Base-by-base conservation (phyloP, 2,797 vertebrate species). In the Fistularia tabacaria region DNA sequence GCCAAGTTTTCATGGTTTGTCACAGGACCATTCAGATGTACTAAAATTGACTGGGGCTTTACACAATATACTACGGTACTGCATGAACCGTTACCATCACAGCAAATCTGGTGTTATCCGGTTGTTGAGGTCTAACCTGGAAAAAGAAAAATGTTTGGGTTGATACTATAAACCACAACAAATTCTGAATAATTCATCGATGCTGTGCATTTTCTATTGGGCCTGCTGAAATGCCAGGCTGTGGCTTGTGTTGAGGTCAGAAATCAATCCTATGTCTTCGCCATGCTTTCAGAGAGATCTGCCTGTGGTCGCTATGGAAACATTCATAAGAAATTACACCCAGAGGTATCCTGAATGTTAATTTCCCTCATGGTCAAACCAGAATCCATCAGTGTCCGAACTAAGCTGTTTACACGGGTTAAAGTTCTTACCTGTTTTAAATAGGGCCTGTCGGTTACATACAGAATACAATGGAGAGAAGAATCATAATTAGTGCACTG, bases 231-330 rank as follows among this genome's bases (percentile, higher is more conserved):
- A 78, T 64, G 58, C 41, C 40, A 49, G 6, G 58, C 36, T 15
- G 11, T 38, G 62, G 14, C 7, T n/a, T 49, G n/a, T 54, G 42
- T 57, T 76, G 53, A 7, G 36, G 13, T 40, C 51, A 52, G 50
- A 74, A 78, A 82, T 83, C 73, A 68, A 70, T 85, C 38, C 56
- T 3, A 7, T 71, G 38, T 66, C 63, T 61, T 60, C 9, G 0
- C 44, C 56, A 11, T 69, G 46, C 36, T 62, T 81, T 70, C 36
- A 54, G 60, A 69, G 69, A 54, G 54, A 74, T 71, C 76, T 36
- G 45, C 78, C 52, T 50, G 15, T 1, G 52, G 88, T 90, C 86
- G 69, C 84, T 69, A 82, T 77, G 82, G 87, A 76, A 82, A 88
- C 84, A 0, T 43, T 51, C 61, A 45, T 64, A 71, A 6, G 60